phyloP scores from a whole-genome alignment of 1,140 invertebrate genomes.

The Drosophila tsacasi region DNA sequence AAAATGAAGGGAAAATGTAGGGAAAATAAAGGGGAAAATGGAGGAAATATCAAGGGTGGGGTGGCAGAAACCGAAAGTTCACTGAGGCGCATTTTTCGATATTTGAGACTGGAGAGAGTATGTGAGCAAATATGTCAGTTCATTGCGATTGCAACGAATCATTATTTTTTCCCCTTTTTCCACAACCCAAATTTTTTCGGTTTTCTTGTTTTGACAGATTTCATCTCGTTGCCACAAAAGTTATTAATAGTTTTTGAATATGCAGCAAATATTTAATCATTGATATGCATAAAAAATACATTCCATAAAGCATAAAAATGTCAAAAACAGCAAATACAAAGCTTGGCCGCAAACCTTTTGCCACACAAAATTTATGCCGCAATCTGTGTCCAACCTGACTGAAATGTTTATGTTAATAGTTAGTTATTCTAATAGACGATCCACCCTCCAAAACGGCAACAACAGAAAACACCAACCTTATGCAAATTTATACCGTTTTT shows the following conservation, averaged over 20 bases:
- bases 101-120: slow-evolving; percentile 36
- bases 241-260: slow-evolving; percentile 64
- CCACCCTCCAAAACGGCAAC: slow-evolving; percentile 16
- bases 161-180: background rate
- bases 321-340: slow-evolving; percentile 48
- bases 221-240: slow-evolving; percentile 3
- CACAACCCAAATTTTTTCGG: background rate
- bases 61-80: slow-evolving; percentile 30
- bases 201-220: slow-evolving; percentile 23
- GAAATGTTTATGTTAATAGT: slow-evolving; percentile 73
- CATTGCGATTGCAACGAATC: slow-evolving; percentile 5
- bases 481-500: slow-evolving; percentile 60
- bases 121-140: slow-evolving; percentile 62
- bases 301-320: slow-evolving; percentile 44
- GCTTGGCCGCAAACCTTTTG: slow-evolving; percentile 59
- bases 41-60: background rate
- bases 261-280: slow-evolving; percentile 53
- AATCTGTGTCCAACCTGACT: slow-evolving; percentile 74
- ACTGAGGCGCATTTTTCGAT: slow-evolving; percentile 57
- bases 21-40: background rate
- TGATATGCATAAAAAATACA: slow-evolving; percentile 37
- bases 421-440: slow-evolving; percentile 61
- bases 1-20: background rate
- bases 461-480: slow-evolving; percentile 20
- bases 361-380: slow-evolving; percentile 70